These are phyloP conservation scores for Drosophila nannoptera DNA, from an alignment of 1,140 invertebrate genomes.

Conservation along the genomic window DNA sequence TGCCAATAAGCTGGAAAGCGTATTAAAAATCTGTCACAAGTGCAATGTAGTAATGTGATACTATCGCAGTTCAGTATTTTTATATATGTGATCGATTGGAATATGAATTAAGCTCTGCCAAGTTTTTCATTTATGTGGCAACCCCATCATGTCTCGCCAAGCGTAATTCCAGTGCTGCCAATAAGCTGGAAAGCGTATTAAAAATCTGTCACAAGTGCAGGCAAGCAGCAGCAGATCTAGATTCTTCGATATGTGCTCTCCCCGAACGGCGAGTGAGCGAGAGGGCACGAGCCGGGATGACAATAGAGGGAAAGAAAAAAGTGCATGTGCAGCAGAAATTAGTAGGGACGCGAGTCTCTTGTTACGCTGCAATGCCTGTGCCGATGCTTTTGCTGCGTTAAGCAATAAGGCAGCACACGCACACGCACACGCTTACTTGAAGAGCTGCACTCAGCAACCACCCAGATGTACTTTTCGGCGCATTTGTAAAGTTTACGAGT, in stretches of 20 bases:
- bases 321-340: constrained; percentile 73
- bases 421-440: constrained; percentile 17
- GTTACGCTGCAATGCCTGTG: constrained; percentile 38
- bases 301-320: constrained; percentile 48
- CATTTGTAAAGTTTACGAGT: background rate
- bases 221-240: constrained; percentile 27
- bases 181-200: constrained; percentile 57
- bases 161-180: constrained; percentile 10
- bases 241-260: constrained; percentile 22
- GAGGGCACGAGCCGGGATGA: constrained; percentile 1
- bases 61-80: background rate
- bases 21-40: constrained; percentile 65
- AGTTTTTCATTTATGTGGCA: background rate
- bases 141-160: background rate
- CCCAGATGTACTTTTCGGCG: constrained; percentile 13
- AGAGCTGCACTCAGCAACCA: constrained; percentile 14
- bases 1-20: constrained; percentile 45
- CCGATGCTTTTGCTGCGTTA: constrained; percentile 70
- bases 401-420: constrained; percentile 59
- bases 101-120: background rate
- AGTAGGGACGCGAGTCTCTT: constrained; percentile 40
- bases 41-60: no score
- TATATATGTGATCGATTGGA: background rate
- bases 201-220: constrained; percentile 54
- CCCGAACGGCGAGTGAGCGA: no score